Conservation (phyloP, 1,140 invertebrate genomes). For the Tetramorium simillimum region DNA sequence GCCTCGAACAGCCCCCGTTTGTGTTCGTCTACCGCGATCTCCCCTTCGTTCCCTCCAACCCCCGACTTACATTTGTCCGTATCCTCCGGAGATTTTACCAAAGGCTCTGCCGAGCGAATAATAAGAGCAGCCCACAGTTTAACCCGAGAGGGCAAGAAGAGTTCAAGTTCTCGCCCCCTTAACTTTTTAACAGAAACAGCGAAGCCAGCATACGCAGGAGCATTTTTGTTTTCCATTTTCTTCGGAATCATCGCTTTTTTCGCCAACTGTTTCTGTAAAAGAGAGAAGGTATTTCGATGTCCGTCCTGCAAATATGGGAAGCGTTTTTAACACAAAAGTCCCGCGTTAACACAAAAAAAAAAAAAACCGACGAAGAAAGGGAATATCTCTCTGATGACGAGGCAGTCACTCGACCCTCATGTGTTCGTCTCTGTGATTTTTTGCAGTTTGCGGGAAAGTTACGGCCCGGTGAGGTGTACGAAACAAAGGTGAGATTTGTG, state of each 20-base stretch:
- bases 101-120: background rate
- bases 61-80: background rate
- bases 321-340: background rate
- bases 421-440: slow-evolving; percentile 82
- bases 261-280: background rate
- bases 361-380: background rate
- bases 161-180: background rate
- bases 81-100: background rate
- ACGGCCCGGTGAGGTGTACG: slow-evolving; percentile 92
- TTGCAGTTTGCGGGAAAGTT: slow-evolving; percentile 88
- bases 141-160: background rate
- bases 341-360: background rate
- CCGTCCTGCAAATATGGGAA: background rate
- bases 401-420: slow-evolving; percentile 71
- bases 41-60: background rate
- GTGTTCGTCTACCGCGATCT: slow-evolving; percentile 47
- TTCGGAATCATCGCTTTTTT: background rate
- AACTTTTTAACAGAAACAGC: slow-evolving; percentile 15
- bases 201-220: slow-evolving; percentile 23
- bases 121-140: background rate
- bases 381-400: slow-evolving; percentile 9
- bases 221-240: slow-evolving; percentile 30
- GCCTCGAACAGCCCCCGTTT: slow-evolving; percentile 41
- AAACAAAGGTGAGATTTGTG: slow-evolving; percentile 92
- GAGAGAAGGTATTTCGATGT: background rate